These are phyloP conservation scores for Hozukius guyotensis DNA, from an alignment of 2,797 vertebrate species.

Conservation along the genomic window DNA sequence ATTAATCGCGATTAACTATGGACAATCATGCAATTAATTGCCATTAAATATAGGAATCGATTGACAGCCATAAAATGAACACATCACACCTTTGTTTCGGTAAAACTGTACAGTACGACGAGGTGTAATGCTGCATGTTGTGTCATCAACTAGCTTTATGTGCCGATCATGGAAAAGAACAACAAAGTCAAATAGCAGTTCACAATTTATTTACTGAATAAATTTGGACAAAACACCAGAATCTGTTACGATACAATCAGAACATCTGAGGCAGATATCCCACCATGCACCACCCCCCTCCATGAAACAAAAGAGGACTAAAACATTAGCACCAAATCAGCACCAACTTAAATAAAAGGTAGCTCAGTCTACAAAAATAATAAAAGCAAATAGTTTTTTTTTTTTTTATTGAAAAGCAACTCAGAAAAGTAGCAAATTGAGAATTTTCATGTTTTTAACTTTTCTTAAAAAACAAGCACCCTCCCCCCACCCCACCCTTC, in stretches of 20 bases:
- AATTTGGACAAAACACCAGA: slow-evolving; percentile 99
- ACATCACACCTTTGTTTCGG: not conserved
- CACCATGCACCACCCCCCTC: slow-evolving; percentile 95
- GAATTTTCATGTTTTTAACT: slow-evolving; percentile 75
- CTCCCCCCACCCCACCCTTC: slow-evolving; percentile 57
- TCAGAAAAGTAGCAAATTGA: slow-evolving; percentile 84
- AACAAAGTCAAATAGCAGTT: slow-evolving; percentile 86
- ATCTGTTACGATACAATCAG: slow-evolving; percentile 99
- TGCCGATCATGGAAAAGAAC: not conserved
- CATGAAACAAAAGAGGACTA: slow-evolving; percentile 79
- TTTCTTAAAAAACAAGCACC: slow-evolving; percentile 67
- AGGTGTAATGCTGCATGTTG: not conserved
- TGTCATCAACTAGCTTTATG: not conserved
- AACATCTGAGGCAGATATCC: slow-evolving; percentile 99
- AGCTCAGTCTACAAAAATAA: slow-evolving; percentile 89
- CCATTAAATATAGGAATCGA: accelerated
- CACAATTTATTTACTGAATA: slow-evolving; percentile 99
- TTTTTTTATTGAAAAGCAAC: slow-evolving; percentile 72
- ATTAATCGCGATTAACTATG: no score
- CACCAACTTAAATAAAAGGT: slow-evolving; percentile 89
- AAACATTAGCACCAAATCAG: slow-evolving; percentile 94
- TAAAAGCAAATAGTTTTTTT: slow-evolving; percentile 69
- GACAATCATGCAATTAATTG: no score
- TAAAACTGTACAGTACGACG: not conserved
- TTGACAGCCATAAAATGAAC: not conserved